Percentiles rank a stretch among this genome's conserved stretches.
Conservation (phyloP, 2,888 invertebrate species). For the Lapara coniferarum region DNA sequence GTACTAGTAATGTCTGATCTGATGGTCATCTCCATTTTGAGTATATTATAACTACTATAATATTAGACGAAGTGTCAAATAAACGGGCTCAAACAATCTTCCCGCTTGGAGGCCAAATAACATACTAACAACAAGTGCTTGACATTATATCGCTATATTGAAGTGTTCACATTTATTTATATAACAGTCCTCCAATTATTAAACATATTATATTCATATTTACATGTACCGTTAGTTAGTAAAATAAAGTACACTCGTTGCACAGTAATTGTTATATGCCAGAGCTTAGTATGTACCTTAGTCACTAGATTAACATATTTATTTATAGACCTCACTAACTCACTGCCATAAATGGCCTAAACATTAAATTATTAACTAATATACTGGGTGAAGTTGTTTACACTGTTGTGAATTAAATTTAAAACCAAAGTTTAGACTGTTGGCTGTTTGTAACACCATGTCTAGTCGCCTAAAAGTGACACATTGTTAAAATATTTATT, state of each 20-base stretch:
- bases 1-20: slow-evolving; percentile 16
- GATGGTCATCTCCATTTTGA: slow-evolving; percentile 15
- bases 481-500: slow-evolving; percentile 62
- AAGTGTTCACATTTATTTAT: slow-evolving; percentile 6
- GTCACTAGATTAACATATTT: slow-evolving; percentile 22
- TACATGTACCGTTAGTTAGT: background rate
- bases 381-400: slow-evolving; percentile 47
- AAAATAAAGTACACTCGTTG: slow-evolving; percentile 16
- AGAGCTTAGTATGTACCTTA: slow-evolving; percentile 51
- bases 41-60: background rate
- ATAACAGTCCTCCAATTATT: background rate
- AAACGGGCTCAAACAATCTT: slow-evolving; percentile 50
- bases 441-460: slow-evolving; percentile 67
- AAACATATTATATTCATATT: background rate
- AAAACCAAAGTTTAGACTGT: slow-evolving; percentile 75
- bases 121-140: slow-evolving; percentile 28
- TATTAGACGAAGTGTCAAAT: slow-evolving; percentile 25
- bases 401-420: slow-evolving; percentile 61
- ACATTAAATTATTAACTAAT: slow-evolving; percentile 49
- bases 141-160: slow-evolving; percentile 3
- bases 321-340: slow-evolving; percentile 41
- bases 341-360: slow-evolving; percentile 75
- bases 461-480: slow-evolving; percentile 72
- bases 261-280: slow-evolving; percentile 32
- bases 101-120: slow-evolving; percentile 43